Evolutionary conservation across 2,797 vertebrate species (phyloP).

Genomic region (Uromys caudimaculatus): DNA sequence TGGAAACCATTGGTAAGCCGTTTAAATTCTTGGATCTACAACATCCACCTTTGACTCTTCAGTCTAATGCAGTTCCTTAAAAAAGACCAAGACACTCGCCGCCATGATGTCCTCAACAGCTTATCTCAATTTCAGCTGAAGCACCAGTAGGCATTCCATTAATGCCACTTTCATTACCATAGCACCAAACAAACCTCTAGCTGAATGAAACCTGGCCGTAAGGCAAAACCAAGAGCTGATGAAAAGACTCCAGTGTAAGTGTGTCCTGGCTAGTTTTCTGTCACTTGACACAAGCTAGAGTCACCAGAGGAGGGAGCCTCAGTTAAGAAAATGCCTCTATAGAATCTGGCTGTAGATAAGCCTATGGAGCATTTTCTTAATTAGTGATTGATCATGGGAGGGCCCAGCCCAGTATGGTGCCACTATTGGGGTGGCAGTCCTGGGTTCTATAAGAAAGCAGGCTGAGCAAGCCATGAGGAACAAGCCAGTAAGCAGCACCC

Average conservation of each 20-base stretch:
- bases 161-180: neutral
- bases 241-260: neutral
- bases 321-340: neutral
- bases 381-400: neutral
- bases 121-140: neutral
- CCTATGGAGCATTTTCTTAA: neutral
- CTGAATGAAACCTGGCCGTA: neutral
- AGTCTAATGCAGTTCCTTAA: neutral
- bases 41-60: neutral
- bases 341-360: neutral
- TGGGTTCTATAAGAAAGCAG: neutral
- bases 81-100: conserved; percentile 27
- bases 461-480: neutral
- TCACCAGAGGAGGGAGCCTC: neutral
- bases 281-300: neutral
- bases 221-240: neutral
- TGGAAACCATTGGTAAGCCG: neutral
- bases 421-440: neutral
- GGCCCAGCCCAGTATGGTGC: too few relatives aligned
- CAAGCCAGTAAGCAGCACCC: neutral
- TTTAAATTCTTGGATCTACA: neutral
- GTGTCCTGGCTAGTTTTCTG: neutral
- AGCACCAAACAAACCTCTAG: neutral
- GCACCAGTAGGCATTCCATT: neutral
- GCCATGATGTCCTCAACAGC: neutral